A percentile compares a stretch with the other conserved stretches of the same genome.
These are phyloP conservation scores for Tipula vernalis DNA, from an alignment of 2,888 invertebrate species.

Conservation along the genomic window DNA sequence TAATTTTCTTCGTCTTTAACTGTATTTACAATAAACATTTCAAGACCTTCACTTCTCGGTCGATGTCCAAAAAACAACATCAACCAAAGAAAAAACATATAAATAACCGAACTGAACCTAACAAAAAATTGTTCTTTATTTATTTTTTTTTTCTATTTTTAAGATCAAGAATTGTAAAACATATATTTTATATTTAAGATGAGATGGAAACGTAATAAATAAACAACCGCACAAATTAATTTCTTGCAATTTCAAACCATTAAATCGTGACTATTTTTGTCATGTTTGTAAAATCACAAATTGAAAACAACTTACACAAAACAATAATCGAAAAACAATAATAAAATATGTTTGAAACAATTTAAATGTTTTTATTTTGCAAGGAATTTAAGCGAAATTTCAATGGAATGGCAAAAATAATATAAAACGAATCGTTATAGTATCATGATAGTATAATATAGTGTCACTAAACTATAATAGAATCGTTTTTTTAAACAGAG, in stretches of 20 bases:
- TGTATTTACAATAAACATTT: too few relatives aligned
- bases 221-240: not conserved
- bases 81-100: not conserved
- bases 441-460: not conserved
- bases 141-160: not conserved
- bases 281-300: not conserved
- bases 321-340: not conserved
- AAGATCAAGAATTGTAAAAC: not conserved
- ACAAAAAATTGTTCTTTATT: not conserved
- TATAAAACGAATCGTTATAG: not conserved
- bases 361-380: not conserved
- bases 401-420: too few relatives aligned
- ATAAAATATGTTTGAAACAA: not conserved
- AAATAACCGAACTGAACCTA: not conserved
- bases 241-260: not conserved
- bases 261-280: not conserved
- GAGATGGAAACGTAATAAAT: not conserved
- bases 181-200: not conserved
- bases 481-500: too few relatives aligned
- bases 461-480: not conserved
- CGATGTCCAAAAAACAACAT: not conserved
- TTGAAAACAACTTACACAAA: not conserved
- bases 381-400: too few relatives aligned
- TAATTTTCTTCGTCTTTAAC: too few relatives aligned
- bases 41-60: not conserved